Evolutionary conservation across 2,113 vertebrate species (phyloP).

Genomic region (Marmota monax): DNA sequence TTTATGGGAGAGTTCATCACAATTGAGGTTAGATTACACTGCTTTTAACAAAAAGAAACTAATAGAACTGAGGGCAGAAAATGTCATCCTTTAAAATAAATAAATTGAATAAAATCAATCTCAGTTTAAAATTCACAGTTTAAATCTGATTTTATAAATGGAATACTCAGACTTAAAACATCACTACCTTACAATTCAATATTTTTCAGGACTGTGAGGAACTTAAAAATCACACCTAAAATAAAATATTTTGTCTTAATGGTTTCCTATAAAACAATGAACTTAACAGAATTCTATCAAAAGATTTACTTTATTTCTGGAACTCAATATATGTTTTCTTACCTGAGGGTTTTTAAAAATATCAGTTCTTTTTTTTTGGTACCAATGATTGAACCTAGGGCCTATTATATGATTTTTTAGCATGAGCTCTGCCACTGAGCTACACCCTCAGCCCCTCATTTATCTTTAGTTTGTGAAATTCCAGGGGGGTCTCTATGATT

Average conservation of each 20-base stretch:
- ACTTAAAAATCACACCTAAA: slow-evolving; percentile 34
- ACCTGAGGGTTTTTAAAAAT: not conserved
- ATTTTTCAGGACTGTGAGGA: slow-evolving; percentile 41
- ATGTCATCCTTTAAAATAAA: slow-evolving; percentile 25
- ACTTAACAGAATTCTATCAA: slow-evolving; percentile 41
- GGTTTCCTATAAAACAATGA: slow-evolving; percentile 37
- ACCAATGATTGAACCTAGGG: not conserved
- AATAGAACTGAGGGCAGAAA: slow-evolving; percentile 29
- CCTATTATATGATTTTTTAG: not conserved
- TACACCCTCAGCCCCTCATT: not conserved
- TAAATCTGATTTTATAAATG: slow-evolving; percentile 53
- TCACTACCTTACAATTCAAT: slow-evolving; percentile 19
- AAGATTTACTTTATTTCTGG: slow-evolving; percentile 38
- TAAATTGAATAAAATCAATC: slow-evolving; percentile 28
- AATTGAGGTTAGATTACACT: slow-evolving; percentile 33
- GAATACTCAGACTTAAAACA: slow-evolving; percentile 39
- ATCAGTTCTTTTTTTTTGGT: not conserved
- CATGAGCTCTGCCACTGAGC: not conserved
- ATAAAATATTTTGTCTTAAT: slow-evolving; percentile 48
- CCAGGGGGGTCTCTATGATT: not conserved
- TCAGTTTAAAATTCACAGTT: slow-evolving; percentile 37
- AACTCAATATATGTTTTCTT: not conserved
- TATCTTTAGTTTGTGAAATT: slow-evolving; percentile 45
- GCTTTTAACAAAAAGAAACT: slow-evolving; percentile 11
- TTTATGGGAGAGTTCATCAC: not conserved